Base-by-base conservation (phyloP, 2,797 vertebrate genomes). In the Hozukius guyotensis region DNA sequence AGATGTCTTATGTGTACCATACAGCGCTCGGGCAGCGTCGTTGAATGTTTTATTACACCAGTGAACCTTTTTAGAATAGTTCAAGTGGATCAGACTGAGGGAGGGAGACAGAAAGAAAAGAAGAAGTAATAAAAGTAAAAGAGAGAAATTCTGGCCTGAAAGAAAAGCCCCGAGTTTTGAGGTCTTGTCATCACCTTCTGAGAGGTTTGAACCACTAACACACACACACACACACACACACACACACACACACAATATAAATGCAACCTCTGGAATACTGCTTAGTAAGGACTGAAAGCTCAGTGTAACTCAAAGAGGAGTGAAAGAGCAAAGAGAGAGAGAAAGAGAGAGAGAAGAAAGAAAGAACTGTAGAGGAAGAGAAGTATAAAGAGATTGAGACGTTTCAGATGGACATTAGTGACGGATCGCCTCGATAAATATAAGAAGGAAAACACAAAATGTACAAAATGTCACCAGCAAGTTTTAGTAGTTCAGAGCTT, bases 111-210 rank as follows among this genome's bases (percentile, higher is more conserved):
- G 25, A 36, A 25, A 57, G 16, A 63, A 69, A 24, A 18, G 5
- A 81, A 57, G 18, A 49, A 71, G 75, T 68, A 61, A 88, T 70
- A 93, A 88, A 90, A 84, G 79, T 79, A 22, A 75, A 72, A 72
- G 77, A 78, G 63, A 84, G 75, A 61, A 78, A 75, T 81, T 80
- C 79, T 92, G 89, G 86, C 82, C 64, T 66, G 82, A 90, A 81
- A 84, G 73, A 80, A 86, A 89, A 89, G 61, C 83, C 36, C 53
- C 4, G 80, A 85, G 73, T 86, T 89, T 83, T 85, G 86, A 92
- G 74, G 81, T 81, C 88, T 86, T 93, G 88, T 93, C 93, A 92
- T 93, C 92, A 86, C 91, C 79, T 86, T 82, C 68, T 68, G 81
- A 91, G 89, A 89, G 88, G 87, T 78, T 82, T 91, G 81, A 81